Percentiles rank a stretch among this genome's conserved stretches.
Conservation (phyloP, 2,888 invertebrate genomes). For the Amiota minor region DNA sequence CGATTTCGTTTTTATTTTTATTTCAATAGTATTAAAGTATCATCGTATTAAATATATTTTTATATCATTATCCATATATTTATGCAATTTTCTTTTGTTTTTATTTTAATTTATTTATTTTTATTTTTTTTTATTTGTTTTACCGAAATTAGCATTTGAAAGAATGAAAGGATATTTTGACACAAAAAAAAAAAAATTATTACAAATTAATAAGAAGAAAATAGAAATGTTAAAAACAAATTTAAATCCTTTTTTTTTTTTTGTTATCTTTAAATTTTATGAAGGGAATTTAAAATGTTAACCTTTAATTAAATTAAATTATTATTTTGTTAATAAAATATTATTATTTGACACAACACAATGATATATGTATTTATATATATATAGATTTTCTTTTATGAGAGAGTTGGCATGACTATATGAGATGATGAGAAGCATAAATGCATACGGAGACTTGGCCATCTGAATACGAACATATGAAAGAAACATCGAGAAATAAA, state of each 20-base stretch:
- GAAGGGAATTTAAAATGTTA: not conserved
- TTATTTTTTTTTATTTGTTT: slow-evolving; percentile 35
- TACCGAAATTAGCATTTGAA: not conserved
- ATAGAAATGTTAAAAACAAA: slow-evolving; percentile 45
- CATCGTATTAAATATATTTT: slow-evolving; percentile 41
- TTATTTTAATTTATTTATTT: slow-evolving; percentile 33
- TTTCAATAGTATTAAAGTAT: slow-evolving; percentile 69
- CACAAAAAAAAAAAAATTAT: slow-evolving; percentile 36
- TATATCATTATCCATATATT: slow-evolving; percentile 36
- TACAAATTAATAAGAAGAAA: slow-evolving; percentile 38
- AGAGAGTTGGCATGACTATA: slow-evolving; percentile 25
- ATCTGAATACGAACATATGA: not conserved
- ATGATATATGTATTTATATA: slow-evolving; percentile 49
- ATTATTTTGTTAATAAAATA: slow-evolving; percentile 25
- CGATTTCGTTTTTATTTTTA: slow-evolving; percentile 32
- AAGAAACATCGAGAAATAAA: not conserved
- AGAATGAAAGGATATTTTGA: slow-evolving; percentile 41
- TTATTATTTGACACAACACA: slow-evolving; percentile 34
- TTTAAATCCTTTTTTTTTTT: slow-evolving; percentile 44
- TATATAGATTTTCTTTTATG: slow-evolving; percentile 29
- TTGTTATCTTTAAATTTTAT: not conserved
- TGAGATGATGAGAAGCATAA: not conserved
- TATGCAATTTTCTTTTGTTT: slow-evolving; percentile 34
- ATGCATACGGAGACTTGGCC: not conserved
- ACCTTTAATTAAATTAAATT: slow-evolving; percentile 18